Evolutionary conservation across 1,140 invertebrate species (phyloP).

Genomic region (Papilio polytes): DNA sequence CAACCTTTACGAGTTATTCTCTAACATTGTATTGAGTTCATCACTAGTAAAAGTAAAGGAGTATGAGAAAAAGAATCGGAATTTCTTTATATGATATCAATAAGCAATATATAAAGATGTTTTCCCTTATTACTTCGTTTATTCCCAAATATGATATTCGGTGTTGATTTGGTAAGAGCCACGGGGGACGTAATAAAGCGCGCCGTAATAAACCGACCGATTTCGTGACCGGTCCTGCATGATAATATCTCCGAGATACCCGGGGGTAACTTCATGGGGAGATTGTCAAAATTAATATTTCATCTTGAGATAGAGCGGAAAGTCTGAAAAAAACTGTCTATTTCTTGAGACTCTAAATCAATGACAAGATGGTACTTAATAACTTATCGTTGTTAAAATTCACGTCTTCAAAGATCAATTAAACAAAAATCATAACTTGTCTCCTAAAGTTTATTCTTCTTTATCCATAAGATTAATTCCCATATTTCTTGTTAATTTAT

Average conservation of each 20-base stretch:
- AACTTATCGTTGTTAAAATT: neutral
- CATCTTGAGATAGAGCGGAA: neutral
- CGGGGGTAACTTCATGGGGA: neutral
- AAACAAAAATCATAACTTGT: too few species aligned
- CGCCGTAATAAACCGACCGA: constrained; percentile 2
- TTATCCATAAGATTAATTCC: too few species aligned
- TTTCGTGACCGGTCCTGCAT: constrained; percentile 5
- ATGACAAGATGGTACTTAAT: neutral
- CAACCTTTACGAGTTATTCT: too few species aligned
- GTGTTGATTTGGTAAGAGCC: constrained; percentile 21
- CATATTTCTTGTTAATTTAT: too few species aligned
- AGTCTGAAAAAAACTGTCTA: neutral
- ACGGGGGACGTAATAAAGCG: constrained; percentile 8
- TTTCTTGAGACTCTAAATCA: neutral
- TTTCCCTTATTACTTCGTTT: neutral
- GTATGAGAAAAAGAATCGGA: neutral
- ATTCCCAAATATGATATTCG: constrained; percentile 20
- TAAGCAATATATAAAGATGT: neutral
- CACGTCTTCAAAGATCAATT: too few species aligned
- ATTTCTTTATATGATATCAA: neutral
- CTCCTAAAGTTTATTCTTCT: too few species aligned
- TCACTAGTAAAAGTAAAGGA: neutral
- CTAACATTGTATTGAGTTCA: too few species aligned
- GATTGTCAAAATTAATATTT: constrained; percentile 6
- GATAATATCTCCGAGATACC: neutral